Conservation (phyloP, 2,797 vertebrate genomes). For the Lagocephalus sceleratus region DNA sequence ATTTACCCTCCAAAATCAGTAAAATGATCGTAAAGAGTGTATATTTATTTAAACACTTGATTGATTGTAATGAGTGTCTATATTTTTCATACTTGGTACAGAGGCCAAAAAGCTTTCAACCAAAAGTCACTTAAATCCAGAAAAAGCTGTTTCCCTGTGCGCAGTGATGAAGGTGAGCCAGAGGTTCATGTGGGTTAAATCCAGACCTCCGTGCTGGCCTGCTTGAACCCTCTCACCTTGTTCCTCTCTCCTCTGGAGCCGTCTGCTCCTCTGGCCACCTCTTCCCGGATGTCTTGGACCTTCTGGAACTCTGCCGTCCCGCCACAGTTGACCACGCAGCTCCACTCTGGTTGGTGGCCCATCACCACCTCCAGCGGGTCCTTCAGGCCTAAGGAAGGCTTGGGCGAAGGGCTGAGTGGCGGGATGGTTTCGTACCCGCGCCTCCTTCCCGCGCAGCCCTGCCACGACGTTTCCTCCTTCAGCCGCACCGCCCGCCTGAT, state of each 20-base stretch:
- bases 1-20: too few species aligned
- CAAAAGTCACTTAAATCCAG: too few species aligned
- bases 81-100: too few species aligned
- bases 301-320: slow-evolving; percentile 25
- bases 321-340: slow-evolving; percentile 57
- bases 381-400: slow-evolving; percentile 53
- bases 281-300: slow-evolving; percentile 3
- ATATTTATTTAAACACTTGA: too few species aligned
- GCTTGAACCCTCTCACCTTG: slow-evolving; percentile 57
- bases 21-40: too few species aligned
- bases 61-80: too few species aligned
- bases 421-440: slow-evolving; percentile 60
- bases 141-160: too few species aligned
- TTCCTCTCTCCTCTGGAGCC: slow-evolving; percentile 38
- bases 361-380: slow-evolving; percentile 71
- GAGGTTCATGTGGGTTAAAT: slow-evolving; percentile 60
- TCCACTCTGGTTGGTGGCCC: slow-evolving; percentile 70
- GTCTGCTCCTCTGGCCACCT: slow-evolving; percentile 28
- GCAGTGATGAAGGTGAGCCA: too few species aligned
- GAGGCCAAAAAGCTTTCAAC: too few species aligned
- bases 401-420: slow-evolving; percentile 57
- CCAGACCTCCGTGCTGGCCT: slow-evolving; percentile 74
- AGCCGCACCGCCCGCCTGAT: slow-evolving; percentile 50
- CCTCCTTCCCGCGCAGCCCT: slow-evolving; percentile 13
- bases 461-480: slow-evolving; percentile 46